These are phyloP conservation scores for Lordiphosa mommai DNA, from an alignment of 1,140 invertebrate species.

Conservation along the genomic window DNA sequence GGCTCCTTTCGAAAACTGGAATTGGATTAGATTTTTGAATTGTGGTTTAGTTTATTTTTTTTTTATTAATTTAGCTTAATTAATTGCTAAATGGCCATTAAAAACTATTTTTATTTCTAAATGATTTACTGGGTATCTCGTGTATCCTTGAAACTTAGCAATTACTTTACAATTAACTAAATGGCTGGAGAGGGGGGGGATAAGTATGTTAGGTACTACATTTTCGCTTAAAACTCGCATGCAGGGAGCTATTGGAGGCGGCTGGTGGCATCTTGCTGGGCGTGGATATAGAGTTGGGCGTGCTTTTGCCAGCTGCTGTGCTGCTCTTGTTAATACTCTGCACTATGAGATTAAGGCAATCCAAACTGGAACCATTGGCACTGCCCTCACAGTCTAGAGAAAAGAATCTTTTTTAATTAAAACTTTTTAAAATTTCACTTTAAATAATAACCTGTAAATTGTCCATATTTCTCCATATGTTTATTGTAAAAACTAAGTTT, in stretches of 20 bases:
- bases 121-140: conserved; percentile 61
- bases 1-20: conserved; percentile 81
- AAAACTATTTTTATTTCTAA: conserved; percentile 48
- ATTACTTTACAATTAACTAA: conserved; percentile 58
- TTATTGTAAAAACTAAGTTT: conserved; percentile 65
- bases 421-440: background rate
- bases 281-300: conserved; percentile 16
- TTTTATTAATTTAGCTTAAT: conserved; percentile 39
- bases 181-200: background rate
- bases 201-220: conserved; percentile 58
- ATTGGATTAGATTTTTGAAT: conserved; percentile 37
- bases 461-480: conserved; percentile 67
- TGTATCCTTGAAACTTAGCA: conserved; percentile 59
- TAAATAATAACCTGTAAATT: conserved; percentile 57
- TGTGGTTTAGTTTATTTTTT: conserved; percentile 21
- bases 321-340: conserved; percentile 82
- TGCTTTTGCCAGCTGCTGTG: conserved; percentile 23
- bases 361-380: conserved; percentile 81
- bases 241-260: conserved; percentile 31
- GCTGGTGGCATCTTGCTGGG: conserved; percentile 18
- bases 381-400: conserved; percentile 39
- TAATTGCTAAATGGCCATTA: conserved; percentile 48
- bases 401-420: no score
- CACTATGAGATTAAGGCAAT: conserved; percentile 84
- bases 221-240: conserved; percentile 69